Evolutionary conservation across 2,113 vertebrate genomes (phyloP), one percentile per base, ranked within the genome.

Genomic region (Hippolais icterina): DNA sequence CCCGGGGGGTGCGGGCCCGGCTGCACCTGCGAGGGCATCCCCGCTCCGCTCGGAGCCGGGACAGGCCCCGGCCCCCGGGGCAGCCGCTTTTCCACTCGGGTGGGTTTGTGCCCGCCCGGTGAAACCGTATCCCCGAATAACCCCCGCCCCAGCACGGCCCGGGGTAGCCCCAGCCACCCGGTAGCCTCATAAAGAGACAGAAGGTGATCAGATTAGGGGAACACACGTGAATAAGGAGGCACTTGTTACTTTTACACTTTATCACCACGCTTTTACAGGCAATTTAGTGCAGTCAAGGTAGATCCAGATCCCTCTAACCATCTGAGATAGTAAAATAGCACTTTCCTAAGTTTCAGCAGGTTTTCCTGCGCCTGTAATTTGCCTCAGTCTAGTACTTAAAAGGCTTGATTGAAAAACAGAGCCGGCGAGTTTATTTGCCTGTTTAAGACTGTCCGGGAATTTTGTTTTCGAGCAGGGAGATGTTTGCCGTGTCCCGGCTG

Each of bases 171-270:
- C 29, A 85, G 93, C 87, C 96, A 56, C 96, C 95, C 97, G 87
- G 84, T 60, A 97, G 97, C 95, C 97, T 96, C 94, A 44, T 97
- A 98, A 98, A 98, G 96, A 94, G 81, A 46, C 87, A 90, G 92
- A 96, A 95, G 94, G 95, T 60, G 77, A 82, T 91, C 88, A 57
- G 91, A 96, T 97, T 96, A 98, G 97, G 89, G 60, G 94, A 92
- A 92, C 94, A 76, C 83, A 90, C 59, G 95, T 60, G 76, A 90
- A 90, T 80, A 95, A 93, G 95, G 91, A 94, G 94, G 87, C 90
- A 88, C 94, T 97, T 97, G 96, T 97, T 97, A 95, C 95, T 96
- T 94, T 94, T 93, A 92, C 96, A 95, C 95, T 97, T 96, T 95
- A 96, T 97, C 96, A 74, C 92, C 96, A 81, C 69, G 92, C 91